phyloP scores from a whole-genome alignment of 1,140 invertebrate genomes.

The Hyphantria cunea region DNA sequence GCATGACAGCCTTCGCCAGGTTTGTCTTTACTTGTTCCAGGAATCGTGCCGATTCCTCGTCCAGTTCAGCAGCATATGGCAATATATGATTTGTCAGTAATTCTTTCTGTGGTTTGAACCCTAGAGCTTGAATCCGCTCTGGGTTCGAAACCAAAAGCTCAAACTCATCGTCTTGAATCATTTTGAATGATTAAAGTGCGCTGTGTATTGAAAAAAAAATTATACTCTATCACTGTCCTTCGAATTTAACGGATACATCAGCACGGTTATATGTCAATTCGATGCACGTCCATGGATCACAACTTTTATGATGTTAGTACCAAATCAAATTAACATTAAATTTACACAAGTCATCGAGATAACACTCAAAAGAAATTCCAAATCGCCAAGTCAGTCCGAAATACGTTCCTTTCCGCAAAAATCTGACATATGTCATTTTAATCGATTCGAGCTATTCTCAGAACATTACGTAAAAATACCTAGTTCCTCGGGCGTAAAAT shows the following conservation, averaged over 20 bases:
- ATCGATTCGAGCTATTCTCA: no score
- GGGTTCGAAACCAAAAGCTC: constrained; percentile 55
- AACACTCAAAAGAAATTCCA: constrained; percentile 42
- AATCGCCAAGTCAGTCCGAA: constrained; percentile 30
- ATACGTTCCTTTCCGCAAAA: constrained; percentile 58
- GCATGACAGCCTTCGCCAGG: constrained; percentile 85
- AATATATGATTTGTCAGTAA: constrained; percentile 85
- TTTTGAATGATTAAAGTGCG: constrained; percentile 39
- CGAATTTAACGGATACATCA: constrained; percentile 41
- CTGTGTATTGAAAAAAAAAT: constrained; percentile 32
- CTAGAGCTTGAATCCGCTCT: constrained; percentile 57
- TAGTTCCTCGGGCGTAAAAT: no score
- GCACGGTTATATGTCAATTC: constrained; percentile 30
- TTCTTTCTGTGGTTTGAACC: constrained; percentile 84
- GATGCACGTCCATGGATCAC: constrained; percentile 34
- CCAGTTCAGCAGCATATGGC: constrained; percentile 85
- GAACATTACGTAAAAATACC: no score
- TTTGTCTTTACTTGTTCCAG: constrained; percentile 87
- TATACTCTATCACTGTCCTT: constrained; percentile 37
- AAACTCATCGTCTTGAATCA: constrained; percentile 70
- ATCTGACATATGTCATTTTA: constrained; percentile 32
- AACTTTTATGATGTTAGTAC: constrained; percentile 41
- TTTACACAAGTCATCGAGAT: constrained; percentile 71
- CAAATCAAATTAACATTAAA: constrained; percentile 65
- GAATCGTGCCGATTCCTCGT: constrained; percentile 84